Evolutionary conservation across 2,113 vertebrate species (phyloP).

Genomic region (Progne subis): DNA sequence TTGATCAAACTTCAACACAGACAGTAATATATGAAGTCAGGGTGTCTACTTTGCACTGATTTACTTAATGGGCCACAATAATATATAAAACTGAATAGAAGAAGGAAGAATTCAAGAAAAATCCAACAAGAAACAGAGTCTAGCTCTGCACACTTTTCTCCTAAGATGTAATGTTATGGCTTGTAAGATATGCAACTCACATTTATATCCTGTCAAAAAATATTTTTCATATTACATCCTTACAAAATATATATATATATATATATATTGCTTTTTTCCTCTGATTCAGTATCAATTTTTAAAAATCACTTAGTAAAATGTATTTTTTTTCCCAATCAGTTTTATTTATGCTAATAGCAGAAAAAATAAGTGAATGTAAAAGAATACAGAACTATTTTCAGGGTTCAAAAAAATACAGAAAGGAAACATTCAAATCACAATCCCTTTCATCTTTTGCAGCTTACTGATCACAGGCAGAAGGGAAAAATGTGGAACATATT

Average conservation of each 20-base stretch:
- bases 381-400: background rate
- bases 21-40: background rate
- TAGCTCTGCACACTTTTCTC: background rate
- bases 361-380: conserved; percentile 12
- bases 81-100: background rate
- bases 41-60: background rate
- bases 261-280: background rate
- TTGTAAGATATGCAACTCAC: background rate
- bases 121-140: background rate
- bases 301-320: background rate
- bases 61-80: background rate
- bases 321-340: background rate
- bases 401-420: background rate
- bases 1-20: background rate
- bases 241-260: background rate
- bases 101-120: background rate
- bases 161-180: background rate
- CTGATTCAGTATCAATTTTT: background rate
- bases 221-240: background rate
- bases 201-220: background rate
- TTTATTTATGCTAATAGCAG: background rate
- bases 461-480: conserved; percentile 60
- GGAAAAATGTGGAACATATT: conserved; percentile 52
- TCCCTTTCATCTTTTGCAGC: conserved; percentile 57
- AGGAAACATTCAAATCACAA: conserved; percentile 30